phyloP scores from a whole-genome alignment of 2,113 vertebrate species.

The Psammodynastes pulverulentus region DNA sequence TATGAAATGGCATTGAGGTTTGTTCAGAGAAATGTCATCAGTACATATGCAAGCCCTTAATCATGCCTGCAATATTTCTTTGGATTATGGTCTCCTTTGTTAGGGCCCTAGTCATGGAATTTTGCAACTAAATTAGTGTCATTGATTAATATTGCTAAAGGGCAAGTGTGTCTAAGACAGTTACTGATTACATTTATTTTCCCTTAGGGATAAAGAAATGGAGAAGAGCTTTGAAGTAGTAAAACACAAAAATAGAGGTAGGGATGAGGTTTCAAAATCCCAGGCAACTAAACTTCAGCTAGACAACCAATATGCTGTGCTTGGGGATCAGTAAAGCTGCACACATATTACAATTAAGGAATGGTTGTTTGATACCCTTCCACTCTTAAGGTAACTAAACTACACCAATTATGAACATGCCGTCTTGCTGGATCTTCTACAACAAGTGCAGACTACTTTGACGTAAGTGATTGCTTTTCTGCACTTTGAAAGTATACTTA shows the following conservation, averaged over 20 bases:
- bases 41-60: neutral
- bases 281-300: conserved; percentile 91
- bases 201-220: conserved; percentile 93
- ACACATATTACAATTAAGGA: conserved; percentile 71
- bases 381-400: conserved; percentile 76
- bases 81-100: neutral
- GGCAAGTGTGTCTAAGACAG: conserved; percentile 54
- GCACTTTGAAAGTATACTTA: conserved; percentile 67
- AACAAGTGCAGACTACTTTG: conserved; percentile 74
- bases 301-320: conserved; percentile 97
- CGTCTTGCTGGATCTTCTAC: conserved; percentile 70
- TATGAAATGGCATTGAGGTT: neutral
- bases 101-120: neutral
- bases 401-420: conserved; percentile 71
- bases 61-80: neutral
- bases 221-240: conserved; percentile 99
- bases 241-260: conserved; percentile 91
- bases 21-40: neutral
- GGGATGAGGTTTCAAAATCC: conserved; percentile 84
- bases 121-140: conserved; percentile 6
- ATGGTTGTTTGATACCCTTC: conserved; percentile 72
- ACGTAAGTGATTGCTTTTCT: conserved; percentile 62
- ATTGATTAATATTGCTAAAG: conserved; percentile 24
- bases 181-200: conserved; percentile 81
- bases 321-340: conserved; percentile 88